Evolutionary conservation across 92 coral and sea anemone genomes (phyloP), one percentile per base, ranked within the genome.

Genomic region (Palythoa caribaeorum): DNA sequence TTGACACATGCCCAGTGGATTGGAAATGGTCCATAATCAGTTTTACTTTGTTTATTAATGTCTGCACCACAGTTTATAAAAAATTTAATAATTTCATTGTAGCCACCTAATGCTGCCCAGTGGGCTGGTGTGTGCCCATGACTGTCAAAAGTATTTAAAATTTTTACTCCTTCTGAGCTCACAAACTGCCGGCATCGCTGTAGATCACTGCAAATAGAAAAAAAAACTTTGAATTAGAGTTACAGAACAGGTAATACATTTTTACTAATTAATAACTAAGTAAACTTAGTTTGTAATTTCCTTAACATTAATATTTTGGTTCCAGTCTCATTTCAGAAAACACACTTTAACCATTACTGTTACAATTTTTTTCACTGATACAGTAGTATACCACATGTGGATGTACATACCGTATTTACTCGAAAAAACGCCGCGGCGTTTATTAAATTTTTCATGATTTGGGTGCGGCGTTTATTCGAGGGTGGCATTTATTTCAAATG

Each of bases 1-100:
- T 93, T 91, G 50, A 95, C 95, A 83, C 99, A 96, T 44, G 99
- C 99, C 99, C 99, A 96, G 88, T 96, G 99, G 62, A 96, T 95
- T 0, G 99, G 98, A 51, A 84, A 94, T 4, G 98, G 98, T 78
- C 99, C 99, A 78, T 96, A 93, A 50, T 95, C 99, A 36, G 95
- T 90, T 73, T 93, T 93, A 57, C 99, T 96, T 83, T 92, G 98
- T 52, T 87, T 80, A 72, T 96, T 95, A 50, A 96, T 90, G 37
- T 95, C 96, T 17, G 89, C 92, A 20, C 98, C 99, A 91, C 98
- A 95, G 87, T 96, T 95, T 54, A 96, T 89, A 71, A 94, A 92
- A 80, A 93, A 92, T 59, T 96, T 94, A 4, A 94, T 91, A 16
- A 94, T 86, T 86, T 96, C 98, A 13, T 78, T 91, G 73, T 92